Conservation (phyloP, 2,888 invertebrate species). For the Craniophora ligustri region DNA sequence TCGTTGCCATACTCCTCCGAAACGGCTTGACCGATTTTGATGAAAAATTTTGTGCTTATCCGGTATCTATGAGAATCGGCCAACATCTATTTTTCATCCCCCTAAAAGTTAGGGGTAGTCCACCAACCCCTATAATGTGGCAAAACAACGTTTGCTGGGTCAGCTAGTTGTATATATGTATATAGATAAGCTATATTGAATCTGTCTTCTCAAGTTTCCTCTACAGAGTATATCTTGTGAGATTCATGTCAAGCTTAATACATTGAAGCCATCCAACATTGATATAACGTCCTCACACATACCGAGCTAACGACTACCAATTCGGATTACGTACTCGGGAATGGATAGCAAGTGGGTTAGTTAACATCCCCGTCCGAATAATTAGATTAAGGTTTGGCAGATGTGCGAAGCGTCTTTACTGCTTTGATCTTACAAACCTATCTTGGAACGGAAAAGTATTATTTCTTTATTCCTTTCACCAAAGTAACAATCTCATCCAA, state of each 20-base stretch:
- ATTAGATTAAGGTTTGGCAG: slow-evolving; percentile 39
- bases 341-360: slow-evolving; percentile 44
- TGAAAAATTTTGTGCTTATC: too few relatives aligned
- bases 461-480: slow-evolving; percentile 16
- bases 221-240: slow-evolving; percentile 15
- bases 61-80: too few relatives aligned
- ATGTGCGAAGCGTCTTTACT: slow-evolving; percentile 26
- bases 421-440: slow-evolving; percentile 34
- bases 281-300: slow-evolving; percentile 13
- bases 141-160: too few relatives aligned
- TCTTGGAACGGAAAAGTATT: slow-evolving; percentile 21
- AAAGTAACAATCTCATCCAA: neutral
- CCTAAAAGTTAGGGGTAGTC: too few relatives aligned
- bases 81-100: too few relatives aligned
- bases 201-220: too few relatives aligned
- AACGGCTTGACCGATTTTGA: too few relatives aligned
- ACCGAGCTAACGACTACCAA: slow-evolving; percentile 16
- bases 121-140: too few relatives aligned
- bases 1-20: too few relatives aligned
- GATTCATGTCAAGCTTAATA: slow-evolving; percentile 15
- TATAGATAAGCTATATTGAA: too few relatives aligned
- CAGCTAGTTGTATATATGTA: too few relatives aligned
- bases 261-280: slow-evolving; percentile 27
- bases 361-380: slow-evolving; percentile 41
- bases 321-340: slow-evolving; percentile 34